Evolutionary conservation across 2,888 invertebrate genomes (phyloP).

Genomic region (Sussaba pulchella): DNA sequence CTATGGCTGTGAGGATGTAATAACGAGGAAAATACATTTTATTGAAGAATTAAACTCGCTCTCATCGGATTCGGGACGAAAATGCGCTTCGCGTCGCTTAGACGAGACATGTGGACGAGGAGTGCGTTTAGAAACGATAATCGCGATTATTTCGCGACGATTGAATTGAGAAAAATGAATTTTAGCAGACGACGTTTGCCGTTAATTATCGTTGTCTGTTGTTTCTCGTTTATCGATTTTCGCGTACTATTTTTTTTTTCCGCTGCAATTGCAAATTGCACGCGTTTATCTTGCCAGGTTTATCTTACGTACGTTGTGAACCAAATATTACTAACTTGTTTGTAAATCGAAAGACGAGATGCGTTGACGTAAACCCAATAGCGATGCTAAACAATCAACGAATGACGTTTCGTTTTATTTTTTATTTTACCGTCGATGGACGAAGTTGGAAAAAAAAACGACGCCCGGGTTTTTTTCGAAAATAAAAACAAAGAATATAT

Average conservation of each 20-base stretch:
- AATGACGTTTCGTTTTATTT: slow-evolving; percentile 14
- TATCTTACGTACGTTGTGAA: slow-evolving; percentile 65
- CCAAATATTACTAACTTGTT: slow-evolving; percentile 68
- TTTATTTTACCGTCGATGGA: slow-evolving; percentile 1
- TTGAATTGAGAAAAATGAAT: not conserved
- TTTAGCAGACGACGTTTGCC: not conserved
- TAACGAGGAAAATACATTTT: not conserved
- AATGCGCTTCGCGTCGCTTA: not conserved
- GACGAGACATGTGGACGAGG: not conserved
- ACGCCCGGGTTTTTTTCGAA: slow-evolving; percentile 16
- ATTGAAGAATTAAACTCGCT: slow-evolving; percentile 1
- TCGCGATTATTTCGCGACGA: slow-evolving; percentile 71
- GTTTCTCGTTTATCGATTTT: not conserved
- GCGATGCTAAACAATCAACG: slow-evolving; percentile 12
- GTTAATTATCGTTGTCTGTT: not conserved
- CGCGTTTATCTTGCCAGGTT: slow-evolving; percentile 77
- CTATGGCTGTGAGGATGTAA: slow-evolving; percentile 60
- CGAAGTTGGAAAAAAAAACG: not conserved
- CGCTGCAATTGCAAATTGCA: slow-evolving; percentile 57
- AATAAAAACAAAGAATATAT: slow-evolving; percentile 6
- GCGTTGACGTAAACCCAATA: slow-evolving; percentile 15
- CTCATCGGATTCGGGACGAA: slow-evolving; percentile 2
- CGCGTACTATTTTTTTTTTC: slow-evolving; percentile 1
- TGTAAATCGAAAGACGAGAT: slow-evolving; percentile 38
- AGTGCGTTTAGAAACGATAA: slow-evolving; percentile 64